A percentile compares a stretch with the other conserved stretches of the same genome.
phyloP scores from a whole-genome alignment of 53 echinoderm and acorn worm genomes.

The Pentamera pediparva region DNA sequence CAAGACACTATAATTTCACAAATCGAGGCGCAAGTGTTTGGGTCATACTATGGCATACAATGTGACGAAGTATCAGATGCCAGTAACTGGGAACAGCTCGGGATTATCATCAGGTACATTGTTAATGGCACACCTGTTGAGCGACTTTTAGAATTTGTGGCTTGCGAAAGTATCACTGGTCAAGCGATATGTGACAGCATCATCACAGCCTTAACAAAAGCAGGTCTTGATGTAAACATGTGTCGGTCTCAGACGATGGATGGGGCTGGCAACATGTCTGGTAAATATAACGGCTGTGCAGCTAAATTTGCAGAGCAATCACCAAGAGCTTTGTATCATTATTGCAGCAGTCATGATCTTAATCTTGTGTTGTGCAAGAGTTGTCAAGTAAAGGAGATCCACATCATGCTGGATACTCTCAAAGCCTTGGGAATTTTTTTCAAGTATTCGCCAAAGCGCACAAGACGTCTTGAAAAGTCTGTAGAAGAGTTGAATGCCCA shows the following conservation, averaged over 20 bases:
- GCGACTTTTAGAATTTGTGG: slow-evolving; percentile 17
- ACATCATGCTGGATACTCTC: slow-evolving; percentile 27
- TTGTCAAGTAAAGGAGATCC: slow-evolving; percentile 35
- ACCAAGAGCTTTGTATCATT: slow-evolving; percentile 8
- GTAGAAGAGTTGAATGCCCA: not conserved
- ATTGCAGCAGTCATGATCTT: slow-evolving; percentile 34
- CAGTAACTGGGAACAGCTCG: slow-evolving; percentile 33
- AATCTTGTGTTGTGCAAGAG: slow-evolving; percentile 32
- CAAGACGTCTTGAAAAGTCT: not conserved
- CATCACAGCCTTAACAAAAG: not conserved
- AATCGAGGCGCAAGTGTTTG: slow-evolving; percentile 1
- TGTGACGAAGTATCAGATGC: slow-evolving; percentile 28
- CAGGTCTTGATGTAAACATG: not conserved
- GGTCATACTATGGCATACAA: slow-evolving; percentile 20
- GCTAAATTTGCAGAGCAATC: not conserved
- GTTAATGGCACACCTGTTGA: slow-evolving; percentile 6
- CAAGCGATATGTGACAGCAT: slow-evolving; percentile 7
- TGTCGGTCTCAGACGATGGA: slow-evolving; percentile 33
- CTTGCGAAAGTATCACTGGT: slow-evolving; percentile 24
- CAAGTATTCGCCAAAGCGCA: slow-evolving; percentile 40
- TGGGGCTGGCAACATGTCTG: slow-evolving; percentile 44
- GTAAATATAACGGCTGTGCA: slow-evolving; percentile 22
- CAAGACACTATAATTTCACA: slow-evolving; percentile 13
- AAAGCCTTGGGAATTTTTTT: slow-evolving; percentile 38
- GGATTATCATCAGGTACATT: slow-evolving; percentile 28